Evolutionary conservation across 2,113 vertebrate species (phyloP), one percentile per base, ranked within the genome.

Genomic region (Gambusia affinis): DNA sequence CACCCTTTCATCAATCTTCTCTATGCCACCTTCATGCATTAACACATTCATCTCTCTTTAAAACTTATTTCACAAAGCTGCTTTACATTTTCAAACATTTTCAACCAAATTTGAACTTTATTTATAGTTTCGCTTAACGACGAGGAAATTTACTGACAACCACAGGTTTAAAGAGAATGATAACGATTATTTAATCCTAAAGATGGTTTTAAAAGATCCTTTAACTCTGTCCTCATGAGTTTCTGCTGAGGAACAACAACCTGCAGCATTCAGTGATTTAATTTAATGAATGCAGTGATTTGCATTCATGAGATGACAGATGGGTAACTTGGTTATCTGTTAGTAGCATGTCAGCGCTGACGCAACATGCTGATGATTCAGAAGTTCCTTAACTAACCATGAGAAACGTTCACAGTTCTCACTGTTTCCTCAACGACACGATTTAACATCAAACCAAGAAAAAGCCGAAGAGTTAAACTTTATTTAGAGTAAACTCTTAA

Each of bases 311-410:
- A 81, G 28, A 74, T 64, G 72, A 78, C 81, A 80, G 79, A 80
- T 82, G 79, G 83, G 68, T 73, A 75, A 84, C 77, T 82, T 71
- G 63, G 70, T 80, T n/a, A 71, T 76, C 66, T 80, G 79, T 73
- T 57, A 65, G 73, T 64, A 31, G 24, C 19, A 12, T 75, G 73
- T 82, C 83, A 71, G 47, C 1, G 24, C 31, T 80, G 83, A 86
- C 8, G 76, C 74, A 80, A 62, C 51, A 8, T 17, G 39, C 1
- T 0, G 30, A 64, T 84, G 83, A 87, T 71, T 89, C 83, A 84
- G 61, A 62, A 39, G 24, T 67, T 67, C 28, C 61, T 2, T 69
- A 60, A 30, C 61, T 71, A 66, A 37, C 6, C 3, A 19, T 27
- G 5, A 64, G 33, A 60, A n/a, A n/a, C 42, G 12, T 28, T 65